phyloP scores from a whole-genome alignment of 92 coral and sea anemone genomes.

The Zoanthus sansibaricus region DNA sequence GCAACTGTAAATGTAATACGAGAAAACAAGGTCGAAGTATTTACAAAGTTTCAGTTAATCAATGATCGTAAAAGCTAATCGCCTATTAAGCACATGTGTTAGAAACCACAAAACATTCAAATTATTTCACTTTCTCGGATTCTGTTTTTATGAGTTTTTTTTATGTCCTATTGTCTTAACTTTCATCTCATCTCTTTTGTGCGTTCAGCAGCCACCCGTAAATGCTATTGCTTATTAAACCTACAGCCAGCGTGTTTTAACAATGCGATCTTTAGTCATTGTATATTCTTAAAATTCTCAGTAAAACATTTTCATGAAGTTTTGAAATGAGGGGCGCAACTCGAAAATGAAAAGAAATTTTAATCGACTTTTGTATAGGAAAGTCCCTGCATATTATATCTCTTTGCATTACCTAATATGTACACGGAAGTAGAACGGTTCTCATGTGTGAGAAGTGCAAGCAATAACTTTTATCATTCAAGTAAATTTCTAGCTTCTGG shows the following conservation, averaged over 20 bases:
- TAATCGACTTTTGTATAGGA: not conserved
- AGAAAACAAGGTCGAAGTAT: not conserved
- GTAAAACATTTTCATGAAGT: not conserved
- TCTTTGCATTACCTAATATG: not conserved
- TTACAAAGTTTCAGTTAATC: not conserved
- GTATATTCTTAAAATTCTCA: not conserved
- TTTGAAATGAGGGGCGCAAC: not conserved
- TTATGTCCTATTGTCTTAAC: not conserved
- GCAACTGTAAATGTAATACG: not conserved
- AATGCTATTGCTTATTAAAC: not conserved
- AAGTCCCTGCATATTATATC: not conserved
- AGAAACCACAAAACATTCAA: constrained; percentile 7
- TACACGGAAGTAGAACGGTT: too few relatives aligned
- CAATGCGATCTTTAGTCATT: not conserved
- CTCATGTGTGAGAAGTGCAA: too few relatives aligned
- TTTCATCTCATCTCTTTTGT: not conserved
- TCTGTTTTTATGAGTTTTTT: not conserved
- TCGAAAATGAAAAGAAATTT: constrained; percentile 13
- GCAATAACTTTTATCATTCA: too few relatives aligned
- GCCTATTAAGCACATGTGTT: constrained; percentile 7
- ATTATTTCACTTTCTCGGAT: constrained; percentile 22
- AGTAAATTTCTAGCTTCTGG: too few relatives aligned
- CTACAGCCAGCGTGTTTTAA: not conserved
- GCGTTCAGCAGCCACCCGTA: constrained; percentile 8
- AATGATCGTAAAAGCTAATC: not conserved